Evolutionary conservation across 2,797 vertebrate genomes (phyloP).

Genomic region (Valencia hispanica): DNA sequence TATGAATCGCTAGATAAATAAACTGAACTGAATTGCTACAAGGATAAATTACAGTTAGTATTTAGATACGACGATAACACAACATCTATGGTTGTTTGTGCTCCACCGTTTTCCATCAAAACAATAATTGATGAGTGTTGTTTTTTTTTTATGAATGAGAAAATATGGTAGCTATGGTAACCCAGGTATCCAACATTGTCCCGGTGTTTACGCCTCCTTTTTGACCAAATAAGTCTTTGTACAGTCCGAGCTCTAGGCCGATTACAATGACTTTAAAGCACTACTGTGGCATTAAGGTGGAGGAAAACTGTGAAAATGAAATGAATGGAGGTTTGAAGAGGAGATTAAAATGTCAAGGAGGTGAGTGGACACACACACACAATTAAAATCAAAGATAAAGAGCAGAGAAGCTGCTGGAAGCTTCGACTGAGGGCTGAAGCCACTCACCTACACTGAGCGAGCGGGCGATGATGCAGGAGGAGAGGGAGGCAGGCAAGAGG

Average conservation of each 20-base stretch:
- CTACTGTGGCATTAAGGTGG: not conserved
- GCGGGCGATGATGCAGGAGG: not conserved
- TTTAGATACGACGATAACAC: too few species aligned
- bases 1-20: too few species aligned
- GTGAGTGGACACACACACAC: conserved; percentile 9
- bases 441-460: conserved; percentile 22
- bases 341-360: conserved; percentile 36
- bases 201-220: not conserved
- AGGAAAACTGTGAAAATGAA: conserved; percentile 20
- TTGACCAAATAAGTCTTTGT: not conserved
- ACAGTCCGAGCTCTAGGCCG: not conserved
- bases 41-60: too few species aligned
- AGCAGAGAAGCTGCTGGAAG: conserved; percentile 26
- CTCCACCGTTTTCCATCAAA: not conserved
- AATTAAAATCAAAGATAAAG: conserved; percentile 6
- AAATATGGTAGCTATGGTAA: conserved; percentile 1
- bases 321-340: conserved; percentile 18
- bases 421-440: conserved; percentile 3
- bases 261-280: conserved; percentile 1
- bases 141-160: not conserved
- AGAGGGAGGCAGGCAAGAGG: not conserved
- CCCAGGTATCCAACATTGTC: not conserved
- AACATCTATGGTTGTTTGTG: not conserved
- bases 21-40: too few species aligned
- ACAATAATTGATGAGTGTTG: not conserved